A percentile compares a stretch with the other conserved stretches of the same genome.
Conservation (phyloP, 2,797 vertebrate species). For the Parauchenoglanis ngamensis region DNA sequence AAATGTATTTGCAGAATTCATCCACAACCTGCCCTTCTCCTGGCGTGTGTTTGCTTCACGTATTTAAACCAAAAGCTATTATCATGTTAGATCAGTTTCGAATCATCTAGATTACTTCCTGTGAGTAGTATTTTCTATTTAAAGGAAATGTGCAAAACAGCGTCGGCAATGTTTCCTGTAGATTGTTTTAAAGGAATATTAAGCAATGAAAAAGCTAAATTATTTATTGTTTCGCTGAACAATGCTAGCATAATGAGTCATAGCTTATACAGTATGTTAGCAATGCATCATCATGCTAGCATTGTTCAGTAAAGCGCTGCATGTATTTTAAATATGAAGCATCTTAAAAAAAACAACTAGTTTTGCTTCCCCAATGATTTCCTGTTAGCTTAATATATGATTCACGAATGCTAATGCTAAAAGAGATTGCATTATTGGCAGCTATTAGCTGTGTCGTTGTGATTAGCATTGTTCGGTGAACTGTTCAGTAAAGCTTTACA, state of each 20-base stretch:
- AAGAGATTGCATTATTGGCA: not conserved
- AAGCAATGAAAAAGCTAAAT: not conserved
- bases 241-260: not conserved
- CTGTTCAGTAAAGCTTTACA: not conserved
- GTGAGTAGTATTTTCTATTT: not conserved
- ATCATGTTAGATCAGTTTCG: not conserved
- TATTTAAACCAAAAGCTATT: not conserved
- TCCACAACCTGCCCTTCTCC: not conserved
- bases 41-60: not conserved
- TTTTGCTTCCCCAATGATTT: not conserved
- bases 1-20: constrained; percentile 18
- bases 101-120: not conserved
- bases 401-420: not conserved
- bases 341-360: too few species aligned
- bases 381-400: not conserved
- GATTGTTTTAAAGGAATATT: not conserved
- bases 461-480: not conserved
- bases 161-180: too few species aligned
- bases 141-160: too few species aligned
- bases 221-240: not conserved
- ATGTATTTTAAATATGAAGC: not conserved
- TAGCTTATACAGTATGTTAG: not conserved
- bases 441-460: not conserved
- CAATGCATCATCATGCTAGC: not conserved
- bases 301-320: too few species aligned